Evolutionary conservation across 2,888 invertebrate genomes (phyloP), one percentile per base, ranked within the genome.

Genomic region (Melolontha melolontha): DNA sequence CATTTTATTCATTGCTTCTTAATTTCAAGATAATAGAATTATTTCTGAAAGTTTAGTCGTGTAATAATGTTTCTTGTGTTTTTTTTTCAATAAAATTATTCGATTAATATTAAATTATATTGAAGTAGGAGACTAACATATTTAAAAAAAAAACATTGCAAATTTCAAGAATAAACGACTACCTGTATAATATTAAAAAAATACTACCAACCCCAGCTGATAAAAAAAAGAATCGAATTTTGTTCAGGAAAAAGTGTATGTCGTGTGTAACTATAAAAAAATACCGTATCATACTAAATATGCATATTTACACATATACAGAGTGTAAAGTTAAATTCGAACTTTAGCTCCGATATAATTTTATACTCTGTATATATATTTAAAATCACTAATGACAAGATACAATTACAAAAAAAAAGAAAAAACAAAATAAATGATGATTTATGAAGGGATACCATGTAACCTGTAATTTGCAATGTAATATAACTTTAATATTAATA

Each of bases 41-140:
- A 70, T 51, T 65, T 67, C 70, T 63, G 72, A 74, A 75, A 72
- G 72, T 75, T 73, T 73, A 70, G 64, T 73, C 75, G 75, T 75
- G 75, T 73, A 71, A 75, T 75, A 74, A 75, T 73, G 73, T 71
- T 68, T 59, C 54, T 40, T 50, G 49, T 17, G 4, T n/a, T n/a
- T n/a, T n/a, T 59, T 29, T 51, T 68, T 67, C 50, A 67, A 57
- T 62, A 66, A 54, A 51, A 66, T 17, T 52, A 64, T 51, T 52
- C 51, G 42, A 52, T 40, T 22, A 64, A 64, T 34, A 51, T n/a
- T n/a, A 64, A 52, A 52, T 64, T 49, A 64, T 64, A 64, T 64
- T 59, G 66, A 66, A 66, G 47, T 66, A 66, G 66, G 66, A 66
- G 57, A 66, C 57, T 66, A 66, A 66, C 41, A 59, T 47, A 47